Conservation (phyloP, 2,888 invertebrate genomes). For the Xylocampa areola region DNA sequence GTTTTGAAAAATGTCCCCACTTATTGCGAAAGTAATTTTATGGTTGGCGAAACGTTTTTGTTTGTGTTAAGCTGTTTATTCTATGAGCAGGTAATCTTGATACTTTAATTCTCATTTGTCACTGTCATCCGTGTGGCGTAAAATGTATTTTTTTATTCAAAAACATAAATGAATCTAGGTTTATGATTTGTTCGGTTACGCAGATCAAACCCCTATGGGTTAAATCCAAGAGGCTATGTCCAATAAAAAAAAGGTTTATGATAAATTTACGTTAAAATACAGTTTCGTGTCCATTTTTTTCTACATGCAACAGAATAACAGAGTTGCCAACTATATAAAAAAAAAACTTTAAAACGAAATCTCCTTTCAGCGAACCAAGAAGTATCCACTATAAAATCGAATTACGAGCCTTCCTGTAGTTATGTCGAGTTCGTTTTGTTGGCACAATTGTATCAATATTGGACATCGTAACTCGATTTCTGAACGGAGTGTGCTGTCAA, state of each 20-base stretch:
- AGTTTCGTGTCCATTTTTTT: not conserved
- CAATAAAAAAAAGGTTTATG: too few species aligned
- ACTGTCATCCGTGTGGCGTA: not conserved
- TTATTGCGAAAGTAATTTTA: conserved; percentile 55
- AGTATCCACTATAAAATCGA: conserved; percentile 74
- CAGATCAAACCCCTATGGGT: too few species aligned
- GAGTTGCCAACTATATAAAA: not conserved
- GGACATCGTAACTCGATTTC: conserved; percentile 83
- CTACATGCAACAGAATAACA: not conserved
- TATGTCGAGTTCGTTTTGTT: conserved; percentile 79
- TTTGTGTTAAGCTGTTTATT: conserved; percentile 22
- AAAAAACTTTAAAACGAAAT: conserved; percentile 16
- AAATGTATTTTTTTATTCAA: too few species aligned
- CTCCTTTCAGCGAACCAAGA: conserved; percentile 60
- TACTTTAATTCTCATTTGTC: conserved; percentile 8
- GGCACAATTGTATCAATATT: conserved; percentile 86
- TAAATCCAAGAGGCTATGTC: too few species aligned
- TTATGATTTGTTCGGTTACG: too few species aligned
- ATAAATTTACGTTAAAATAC: too few species aligned
- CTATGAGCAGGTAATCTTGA: conserved; percentile 15
- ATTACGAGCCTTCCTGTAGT: conserved; percentile 75
- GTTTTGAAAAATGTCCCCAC: conserved; percentile 52
- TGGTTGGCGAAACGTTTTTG: conserved; percentile 35
- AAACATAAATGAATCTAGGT: too few species aligned
- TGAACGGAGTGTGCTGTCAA: conserved; percentile 74